Base-by-base conservation (phyloP, 1,140 invertebrate genomes). In the Schlechtendalia chinensis region DNA sequence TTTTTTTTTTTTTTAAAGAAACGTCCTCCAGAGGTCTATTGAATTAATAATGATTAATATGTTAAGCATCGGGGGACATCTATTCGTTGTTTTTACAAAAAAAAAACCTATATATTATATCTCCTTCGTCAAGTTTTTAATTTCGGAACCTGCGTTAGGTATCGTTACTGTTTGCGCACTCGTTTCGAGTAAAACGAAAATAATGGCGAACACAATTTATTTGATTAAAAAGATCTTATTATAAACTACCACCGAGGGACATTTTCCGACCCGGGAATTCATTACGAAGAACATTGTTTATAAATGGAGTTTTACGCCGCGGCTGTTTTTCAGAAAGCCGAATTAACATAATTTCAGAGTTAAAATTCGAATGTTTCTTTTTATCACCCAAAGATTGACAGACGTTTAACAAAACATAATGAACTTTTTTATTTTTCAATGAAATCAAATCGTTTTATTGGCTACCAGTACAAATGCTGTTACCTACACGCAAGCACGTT, bases 171-270 rank as follows among this genome's bases (percentile, higher is more conserved):
- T 47, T 8, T 16, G 32, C 32, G 32, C 32, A 27, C 45, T 72
- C 47, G 4, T 69, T 50, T 69, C 22, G 29, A 47, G 67, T 29
- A 54, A 54, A 72, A 72, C 19, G 8, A 54, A 72, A 54, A 72
- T 53, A 72, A 72, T 17, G 69, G 47, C 5, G 27, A 72, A 72
- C 47, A 29, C 50, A 29, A 72, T 72, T 72, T 72, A 72, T 72
- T 72, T 72, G 69, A 72, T 72, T 72, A 72, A 72, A 72, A 72
- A 72, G 24, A 53, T 24, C 69, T 54, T 72, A 72, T 72, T 72
- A 71, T 54, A 54, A 72, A 72, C 69, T 54, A 24, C 47, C 29
- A 54, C 17, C 47, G 5, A 54, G 69, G 47, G 50, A 72, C 50
- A 54, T 54, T 72, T 54, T 54, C 47, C 54, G n/a, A 72, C 27